Evolutionary conservation across 2,797 vertebrate species (phyloP), one percentile per base, ranked within the genome.

Genomic region (Bryconaethiops microstoma): DNA sequence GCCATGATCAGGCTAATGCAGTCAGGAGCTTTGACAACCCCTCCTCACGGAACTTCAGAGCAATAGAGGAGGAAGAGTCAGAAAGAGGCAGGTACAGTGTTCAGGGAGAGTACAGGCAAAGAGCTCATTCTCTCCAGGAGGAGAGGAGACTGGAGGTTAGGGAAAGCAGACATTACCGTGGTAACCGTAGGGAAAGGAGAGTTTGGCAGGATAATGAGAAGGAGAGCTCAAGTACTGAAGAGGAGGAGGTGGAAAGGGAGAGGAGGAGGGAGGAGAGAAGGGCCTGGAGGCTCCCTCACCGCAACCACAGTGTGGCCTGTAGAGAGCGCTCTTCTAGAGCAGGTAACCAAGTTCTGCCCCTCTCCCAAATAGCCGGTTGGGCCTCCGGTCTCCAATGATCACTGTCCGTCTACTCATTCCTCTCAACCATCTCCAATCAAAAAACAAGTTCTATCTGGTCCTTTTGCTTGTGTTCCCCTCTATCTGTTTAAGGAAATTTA

Each of bases 291-390:
- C 74, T 69, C 14, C 76, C 86, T 1, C 89, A 80, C 80, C 90
- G 80, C 78, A 92, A 87, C 87, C 91, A 90, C 76, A 92, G 91
- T 86, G 84, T 91, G 80, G 84, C 88, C 86, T 84, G 83, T 88
- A 86, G 85, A 64, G 45, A 86, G 85, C 81, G 59, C 74, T 85
- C 88, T 62, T 19, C 85, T 85, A 87, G 89, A 87, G 87, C 92
- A 94, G 94, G 94, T 94, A 94, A 94, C 87, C 57, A 69, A 19
- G 55, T 55, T 71, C 63, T 79, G n/a, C 85, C 88, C 75, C 79
- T 85, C 84, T 88, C 80, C 23, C 23, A 62, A 63, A 54, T 23
- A 39, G 70, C 57, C 35, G 35, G 40, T 23, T 79, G 76, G 71
- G 45, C 48, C 45, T 70, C 21, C 19, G 16, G 45, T 70, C 55